Percentiles rank a stretch among this genome's conserved stretches.
Evolutionary conservation across 2,888 invertebrate genomes (phyloP).

Genomic region (Megamerina dolium): DNA sequence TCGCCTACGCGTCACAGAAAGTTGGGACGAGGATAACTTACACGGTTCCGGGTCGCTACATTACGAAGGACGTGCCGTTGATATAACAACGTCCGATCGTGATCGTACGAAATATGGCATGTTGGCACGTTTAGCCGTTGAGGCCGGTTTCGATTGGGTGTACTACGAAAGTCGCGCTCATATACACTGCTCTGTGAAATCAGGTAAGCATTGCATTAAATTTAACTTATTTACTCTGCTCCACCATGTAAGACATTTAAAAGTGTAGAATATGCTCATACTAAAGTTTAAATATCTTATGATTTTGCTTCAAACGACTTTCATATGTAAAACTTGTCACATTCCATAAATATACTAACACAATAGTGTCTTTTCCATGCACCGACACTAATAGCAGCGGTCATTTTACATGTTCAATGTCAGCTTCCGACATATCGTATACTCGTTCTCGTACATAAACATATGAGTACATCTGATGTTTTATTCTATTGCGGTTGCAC

Average conservation of each 20-base stretch:
- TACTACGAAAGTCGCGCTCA: conserved; percentile 91
- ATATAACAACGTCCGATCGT: conserved; percentile 89
- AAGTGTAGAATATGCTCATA: too few species aligned
- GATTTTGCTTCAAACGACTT: too few species aligned
- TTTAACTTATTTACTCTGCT: too few species aligned
- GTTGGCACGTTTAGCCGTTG: conserved; percentile 90
- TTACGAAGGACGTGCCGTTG: conserved; percentile 95
- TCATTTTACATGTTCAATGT: conserved; percentile 42
- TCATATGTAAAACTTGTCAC: too few species aligned
- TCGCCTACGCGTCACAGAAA: conserved; percentile 84
- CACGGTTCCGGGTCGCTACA: conserved; percentile 72
- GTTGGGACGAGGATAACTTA: conserved; percentile 88
- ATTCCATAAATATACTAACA: too few species aligned
- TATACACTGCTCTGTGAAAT: conserved; percentile 95
- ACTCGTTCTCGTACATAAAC: conserved; percentile 18
- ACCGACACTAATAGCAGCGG: conserved; percentile 43
- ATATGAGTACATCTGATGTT: too few species aligned
- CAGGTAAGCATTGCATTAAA: conserved; percentile 62
- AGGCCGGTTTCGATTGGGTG: conserved; percentile 98
- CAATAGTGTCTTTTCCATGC: conserved; percentile 34
- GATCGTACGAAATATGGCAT: conserved; percentile 92
- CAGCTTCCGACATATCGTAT: conserved; percentile 24
- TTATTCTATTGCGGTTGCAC: too few species aligned
- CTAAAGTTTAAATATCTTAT: too few species aligned
- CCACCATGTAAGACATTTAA: too few species aligned